Evolutionary conservation across 2,113 vertebrate species (phyloP), one percentile per base, ranked within the genome.

Genomic region (Oryzias woworae): DNA sequence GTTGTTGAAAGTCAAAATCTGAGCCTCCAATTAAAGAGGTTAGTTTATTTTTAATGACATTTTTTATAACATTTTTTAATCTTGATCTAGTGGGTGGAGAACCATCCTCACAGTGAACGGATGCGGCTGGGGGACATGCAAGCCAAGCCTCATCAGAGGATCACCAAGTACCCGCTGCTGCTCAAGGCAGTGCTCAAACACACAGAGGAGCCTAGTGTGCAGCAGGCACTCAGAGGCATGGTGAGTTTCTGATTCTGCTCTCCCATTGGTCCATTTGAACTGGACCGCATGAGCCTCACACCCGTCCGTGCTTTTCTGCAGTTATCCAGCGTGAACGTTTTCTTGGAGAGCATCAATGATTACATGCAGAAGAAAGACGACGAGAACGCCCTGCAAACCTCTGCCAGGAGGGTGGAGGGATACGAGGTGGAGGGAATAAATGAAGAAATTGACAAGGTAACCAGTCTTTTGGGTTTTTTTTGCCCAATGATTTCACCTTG

Each of bases 51-150:
- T 36, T 36, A 36, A 26, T 26, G 26, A 26, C 5, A 26, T 26
- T 26, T 26, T 20, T 20, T 20, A 20, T 31, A 18, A 43, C 43
- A 10, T 18, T 60, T 22, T 61, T 15, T 59, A 53, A 20, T 46
- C 44, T 43, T 14, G 62, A 2, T 52, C 10, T 50, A 93, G 92
- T 93, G 92, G 92, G 87, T 92, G 48, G 91, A 93, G 84, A 84
- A 69, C 57, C 91, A 92, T 47, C 89, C 89, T 17, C 82, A 82
- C 42, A 84, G 88, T 63, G 53, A 74, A 24, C 81, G 92, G 46
- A 93, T 93, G 92, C 78, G 91, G 4, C 68, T 93, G 13, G 91
- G 92, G 0, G 92, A 91, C 73, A 93, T 93, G 91, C 92, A 92
- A 65, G 92, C 90, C 60, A 90, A 90, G 66, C 92, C 92, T 7